These are phyloP conservation scores for Sphaeramia orbicularis DNA, from an alignment of 2,797 vertebrate species.

Conservation along the genomic window DNA sequence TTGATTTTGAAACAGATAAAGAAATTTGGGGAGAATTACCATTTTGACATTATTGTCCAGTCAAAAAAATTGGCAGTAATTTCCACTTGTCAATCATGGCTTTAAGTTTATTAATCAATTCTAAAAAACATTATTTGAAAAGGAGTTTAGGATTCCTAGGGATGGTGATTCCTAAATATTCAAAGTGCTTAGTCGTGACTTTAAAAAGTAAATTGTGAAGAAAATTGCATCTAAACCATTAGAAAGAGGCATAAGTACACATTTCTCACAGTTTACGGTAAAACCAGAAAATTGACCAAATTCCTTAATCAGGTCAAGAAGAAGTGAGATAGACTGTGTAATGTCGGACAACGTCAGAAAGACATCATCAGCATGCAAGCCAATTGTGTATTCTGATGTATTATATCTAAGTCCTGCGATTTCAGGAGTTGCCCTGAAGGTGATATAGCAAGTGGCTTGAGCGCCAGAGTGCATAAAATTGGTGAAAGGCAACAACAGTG, in stretches of 20 bases:
- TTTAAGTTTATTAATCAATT: not conserved
- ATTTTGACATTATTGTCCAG: not conserved
- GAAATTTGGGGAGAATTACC: not conserved
- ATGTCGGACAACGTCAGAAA: not conserved
- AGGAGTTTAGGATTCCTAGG: no score
- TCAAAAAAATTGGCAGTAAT: not conserved
- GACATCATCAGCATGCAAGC: not conserved
- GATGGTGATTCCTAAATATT: no score
- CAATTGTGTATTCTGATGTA: not conserved
- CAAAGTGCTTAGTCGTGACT: not conserved
- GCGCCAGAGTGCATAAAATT: constrained; percentile 9
- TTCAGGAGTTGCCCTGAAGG: not conserved
- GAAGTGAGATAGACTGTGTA: not conserved
- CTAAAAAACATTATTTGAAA: not conserved
- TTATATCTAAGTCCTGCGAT: not conserved
- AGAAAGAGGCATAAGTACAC: not conserved
- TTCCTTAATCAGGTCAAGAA: not conserved
- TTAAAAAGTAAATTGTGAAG: not conserved
- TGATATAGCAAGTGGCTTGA: not conserved
- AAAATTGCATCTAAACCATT: not conserved
- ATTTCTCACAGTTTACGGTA: not conserved
- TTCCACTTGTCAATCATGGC: not conserved
- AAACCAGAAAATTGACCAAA: not conserved
- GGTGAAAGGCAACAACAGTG: constrained; percentile 1
- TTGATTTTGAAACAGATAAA: no score